Percentiles rank a stretch among this genome's conserved stretches.
Conservation (phyloP, 2,797 vertebrate genomes). For the Ataeniobius toweri region DNA sequence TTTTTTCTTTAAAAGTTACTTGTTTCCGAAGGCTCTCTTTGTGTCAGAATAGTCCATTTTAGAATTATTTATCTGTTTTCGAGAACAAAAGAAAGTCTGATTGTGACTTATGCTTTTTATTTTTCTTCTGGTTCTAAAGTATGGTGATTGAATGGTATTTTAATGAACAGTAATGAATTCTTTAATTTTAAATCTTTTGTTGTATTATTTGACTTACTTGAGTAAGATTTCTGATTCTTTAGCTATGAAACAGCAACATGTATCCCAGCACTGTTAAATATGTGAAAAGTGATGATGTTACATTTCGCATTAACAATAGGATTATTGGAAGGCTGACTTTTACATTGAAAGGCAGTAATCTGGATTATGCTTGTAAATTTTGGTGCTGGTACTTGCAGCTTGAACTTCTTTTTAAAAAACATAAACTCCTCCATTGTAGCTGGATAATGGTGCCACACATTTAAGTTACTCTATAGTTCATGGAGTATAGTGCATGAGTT, state of each 20-base stretch:
- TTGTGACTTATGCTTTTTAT: too few relatives aligned
- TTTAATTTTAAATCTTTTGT: too few relatives aligned
- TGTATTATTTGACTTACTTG: too few relatives aligned
- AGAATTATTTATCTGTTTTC: not conserved
- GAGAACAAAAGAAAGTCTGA: too few relatives aligned
- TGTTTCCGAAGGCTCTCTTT: not conserved
- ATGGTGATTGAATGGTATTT: too few relatives aligned
- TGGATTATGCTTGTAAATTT: not conserved
- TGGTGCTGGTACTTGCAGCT: not conserved
- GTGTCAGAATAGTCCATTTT: not conserved
- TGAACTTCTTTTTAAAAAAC: not conserved
- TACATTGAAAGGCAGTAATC: not conserved
- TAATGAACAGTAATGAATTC: too few relatives aligned
- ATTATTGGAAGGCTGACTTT: not conserved
- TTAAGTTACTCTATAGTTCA: slow-evolving; percentile 24
- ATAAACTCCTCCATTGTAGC: slow-evolving; percentile 5
- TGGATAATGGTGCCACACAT: slow-evolving; percentile 1
- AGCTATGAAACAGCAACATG: too few relatives aligned
- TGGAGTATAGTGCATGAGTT: slow-evolving; percentile 30
- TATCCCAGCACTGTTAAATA: too few relatives aligned
- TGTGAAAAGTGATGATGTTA: too few relatives aligned
- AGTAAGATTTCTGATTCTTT: too few relatives aligned
- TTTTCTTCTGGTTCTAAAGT: too few relatives aligned
- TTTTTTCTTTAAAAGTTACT: not conserved
- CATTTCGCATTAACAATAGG: not conserved